phyloP scores from a whole-genome alignment of 2,888 invertebrate genomes.

The Yponomeuta evonymella region DNA sequence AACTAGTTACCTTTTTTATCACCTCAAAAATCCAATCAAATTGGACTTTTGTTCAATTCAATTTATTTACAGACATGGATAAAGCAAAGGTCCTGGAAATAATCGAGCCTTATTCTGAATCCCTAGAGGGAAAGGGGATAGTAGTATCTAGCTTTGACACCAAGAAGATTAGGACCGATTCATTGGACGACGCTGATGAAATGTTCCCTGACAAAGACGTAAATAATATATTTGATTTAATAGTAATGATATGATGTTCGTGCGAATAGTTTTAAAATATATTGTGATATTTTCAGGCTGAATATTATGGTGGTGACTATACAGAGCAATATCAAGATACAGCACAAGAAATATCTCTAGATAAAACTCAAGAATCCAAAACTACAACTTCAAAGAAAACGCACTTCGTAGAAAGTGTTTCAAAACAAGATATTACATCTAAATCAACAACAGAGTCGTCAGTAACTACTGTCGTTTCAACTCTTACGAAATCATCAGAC shows the following conservation, averaged over 20 bases:
- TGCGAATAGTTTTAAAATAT: neutral
- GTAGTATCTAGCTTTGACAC: conserved; percentile 62
- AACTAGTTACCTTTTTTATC: too few species aligned
- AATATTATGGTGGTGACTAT: conserved; percentile 54
- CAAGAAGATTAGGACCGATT: conserved; percentile 66
- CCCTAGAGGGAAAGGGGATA: conserved; percentile 42
- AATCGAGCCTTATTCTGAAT: conserved; percentile 66
- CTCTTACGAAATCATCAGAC: conserved; percentile 66
- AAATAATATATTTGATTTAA: conserved; percentile 15
- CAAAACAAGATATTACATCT: conserved; percentile 54
- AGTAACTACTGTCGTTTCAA: conserved; percentile 64
- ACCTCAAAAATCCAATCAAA: neutral
- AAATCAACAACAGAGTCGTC: conserved; percentile 71
- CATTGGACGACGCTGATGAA: conserved; percentile 71
- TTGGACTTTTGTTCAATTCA: neutral
- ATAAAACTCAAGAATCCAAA: neutral
- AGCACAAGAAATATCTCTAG: conserved; percentile 1
- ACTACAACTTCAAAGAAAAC: conserved; percentile 37
- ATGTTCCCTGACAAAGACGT: conserved; percentile 70
- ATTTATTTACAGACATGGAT: conserved; percentile 59
- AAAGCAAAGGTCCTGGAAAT: conserved; percentile 73
- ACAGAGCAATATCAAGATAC: conserved; percentile 27
- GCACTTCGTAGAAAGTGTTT: conserved; percentile 48
- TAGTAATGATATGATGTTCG: too few species aligned
- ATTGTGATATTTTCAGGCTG: conserved; percentile 37